Percentiles rank a stretch among this genome's conserved stretches.
Evolutionary conservation across 2,797 vertebrate genomes (phyloP).

Genomic region (Pempheris klunzingeri): DNA sequence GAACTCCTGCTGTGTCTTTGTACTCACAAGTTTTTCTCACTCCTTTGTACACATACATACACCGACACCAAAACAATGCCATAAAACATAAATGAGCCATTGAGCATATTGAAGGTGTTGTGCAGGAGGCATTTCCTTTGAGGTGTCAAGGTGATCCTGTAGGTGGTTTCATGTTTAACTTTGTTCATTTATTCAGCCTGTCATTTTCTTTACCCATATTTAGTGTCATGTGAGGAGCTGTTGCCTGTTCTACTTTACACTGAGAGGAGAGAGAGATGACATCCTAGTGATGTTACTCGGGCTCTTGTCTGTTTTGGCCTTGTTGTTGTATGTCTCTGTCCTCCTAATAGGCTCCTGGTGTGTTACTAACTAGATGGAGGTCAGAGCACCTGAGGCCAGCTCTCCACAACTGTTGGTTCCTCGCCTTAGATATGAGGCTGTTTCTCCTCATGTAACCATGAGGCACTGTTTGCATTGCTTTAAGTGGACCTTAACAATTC

Average conservation of each 20-base stretch:
- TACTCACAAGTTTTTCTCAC: neutral
- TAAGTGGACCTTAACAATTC: neutral
- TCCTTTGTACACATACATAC: neutral
- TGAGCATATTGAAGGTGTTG: conserved; percentile 21
- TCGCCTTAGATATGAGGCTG: conserved; percentile 37
- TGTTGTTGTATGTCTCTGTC: conserved; percentile 54
- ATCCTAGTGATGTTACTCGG: conserved; percentile 29
- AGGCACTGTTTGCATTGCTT: conserved; percentile 23
- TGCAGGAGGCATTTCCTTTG: conserved; percentile 40
- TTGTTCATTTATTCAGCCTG: conserved; percentile 51
- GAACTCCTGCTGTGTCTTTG: conserved; percentile 25
- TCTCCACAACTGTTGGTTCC: conserved; percentile 33
- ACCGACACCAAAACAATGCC: conserved; percentile 16
- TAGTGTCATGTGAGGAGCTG: conserved; percentile 18
- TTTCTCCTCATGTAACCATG: conserved; percentile 10
- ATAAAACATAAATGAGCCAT: conserved; percentile 32
- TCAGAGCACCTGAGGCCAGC: conserved; percentile 48
- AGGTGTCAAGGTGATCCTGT: conserved; percentile 40
- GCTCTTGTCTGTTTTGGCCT: conserved; percentile 24
- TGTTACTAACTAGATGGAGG: conserved; percentile 44
- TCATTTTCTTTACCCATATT: conserved; percentile 31
- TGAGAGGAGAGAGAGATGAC: conserved; percentile 28
- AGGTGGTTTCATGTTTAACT: conserved; percentile 34
- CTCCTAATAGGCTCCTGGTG: conserved; percentile 60
- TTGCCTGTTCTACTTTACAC: conserved; percentile 12